These are phyloP conservation scores for Caenorhabditis japonica DNA, from an alignment of 2,888 invertebrate species.

Conservation along the genomic window DNA sequence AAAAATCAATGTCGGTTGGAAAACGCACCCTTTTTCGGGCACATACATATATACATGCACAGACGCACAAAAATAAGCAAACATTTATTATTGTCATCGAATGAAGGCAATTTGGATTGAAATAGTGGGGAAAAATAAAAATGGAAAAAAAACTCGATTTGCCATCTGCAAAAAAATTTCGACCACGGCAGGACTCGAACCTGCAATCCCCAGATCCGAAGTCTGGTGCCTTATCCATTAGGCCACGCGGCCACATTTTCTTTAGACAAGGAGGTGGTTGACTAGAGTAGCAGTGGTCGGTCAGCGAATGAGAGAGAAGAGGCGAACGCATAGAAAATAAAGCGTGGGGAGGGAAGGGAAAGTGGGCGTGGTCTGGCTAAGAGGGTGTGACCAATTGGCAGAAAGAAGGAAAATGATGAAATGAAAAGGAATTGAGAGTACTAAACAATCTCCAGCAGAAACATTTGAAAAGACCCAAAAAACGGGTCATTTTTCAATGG, in stretches of 20 bases:
- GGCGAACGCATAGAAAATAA: neutral
- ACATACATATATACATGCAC: too few relatives aligned
- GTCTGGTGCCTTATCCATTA: constrained; percentile 69
- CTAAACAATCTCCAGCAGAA: too few relatives aligned
- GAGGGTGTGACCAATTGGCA: neutral
- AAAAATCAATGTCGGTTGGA: too few relatives aligned
- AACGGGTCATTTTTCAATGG: too few relatives aligned
- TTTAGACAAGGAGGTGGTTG: neutral
- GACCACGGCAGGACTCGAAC: constrained; percentile 65
- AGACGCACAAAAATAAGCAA: neutral
- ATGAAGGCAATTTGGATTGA: constrained; percentile 12
- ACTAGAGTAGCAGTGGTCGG: neutral
- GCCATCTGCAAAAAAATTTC: constrained; percentile 28
- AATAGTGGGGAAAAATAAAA: neutral
- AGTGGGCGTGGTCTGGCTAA: too few relatives aligned
- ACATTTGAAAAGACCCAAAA: too few relatives aligned
- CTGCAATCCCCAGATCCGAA: constrained; percentile 66
- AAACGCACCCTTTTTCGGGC: too few relatives aligned
- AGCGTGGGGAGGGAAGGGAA: neutral
- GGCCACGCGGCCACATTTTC: constrained; percentile 62
- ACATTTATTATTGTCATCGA: constrained; percentile 2
- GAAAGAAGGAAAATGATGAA: neutral
- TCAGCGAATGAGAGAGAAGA: neutral
- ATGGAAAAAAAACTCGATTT: neutral
- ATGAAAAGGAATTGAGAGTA: neutral